Conservation (phyloP, 2,888 invertebrate genomes). For the Drosophila fulvimacula region DNA sequence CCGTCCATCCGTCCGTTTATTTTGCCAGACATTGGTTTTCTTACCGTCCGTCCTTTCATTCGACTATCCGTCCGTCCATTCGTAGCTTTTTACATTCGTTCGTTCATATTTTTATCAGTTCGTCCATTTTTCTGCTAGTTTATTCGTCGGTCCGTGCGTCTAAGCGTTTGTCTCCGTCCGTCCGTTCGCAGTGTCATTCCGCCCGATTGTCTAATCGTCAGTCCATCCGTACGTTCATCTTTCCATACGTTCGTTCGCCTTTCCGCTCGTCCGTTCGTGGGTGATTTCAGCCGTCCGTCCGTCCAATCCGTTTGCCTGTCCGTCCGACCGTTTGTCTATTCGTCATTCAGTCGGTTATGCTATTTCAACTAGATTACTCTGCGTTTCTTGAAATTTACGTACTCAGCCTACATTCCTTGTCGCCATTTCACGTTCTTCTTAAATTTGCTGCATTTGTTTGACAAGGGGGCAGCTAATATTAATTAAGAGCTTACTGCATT, state of each 20-base stretch:
- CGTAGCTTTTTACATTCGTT: too few relatives aligned
- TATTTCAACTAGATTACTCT: neutral
- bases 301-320: neutral
- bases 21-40: too few relatives aligned
- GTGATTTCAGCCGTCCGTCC: too few relatives aligned
- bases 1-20: too few relatives aligned
- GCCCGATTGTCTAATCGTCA: too few relatives aligned
- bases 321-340: neutral
- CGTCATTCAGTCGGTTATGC: neutral
- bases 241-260: too few relatives aligned
- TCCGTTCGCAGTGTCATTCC: too few relatives aligned
- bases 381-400: neutral
- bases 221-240: neutral
- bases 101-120: neutral
- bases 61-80: neutral
- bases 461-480: conserved; percentile 15
- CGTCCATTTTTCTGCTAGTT: neutral
- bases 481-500: conserved; percentile 30
- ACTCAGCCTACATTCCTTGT: neutral
- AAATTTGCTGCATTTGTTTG: neutral
- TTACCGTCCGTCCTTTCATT: neutral
- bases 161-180: neutral
- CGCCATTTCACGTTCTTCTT: neutral
- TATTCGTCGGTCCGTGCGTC: neutral
- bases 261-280: neutral